Evolutionary conservation across 2,797 vertebrate genomes (phyloP).

Genomic region (Oophaga sylvatica): DNA sequence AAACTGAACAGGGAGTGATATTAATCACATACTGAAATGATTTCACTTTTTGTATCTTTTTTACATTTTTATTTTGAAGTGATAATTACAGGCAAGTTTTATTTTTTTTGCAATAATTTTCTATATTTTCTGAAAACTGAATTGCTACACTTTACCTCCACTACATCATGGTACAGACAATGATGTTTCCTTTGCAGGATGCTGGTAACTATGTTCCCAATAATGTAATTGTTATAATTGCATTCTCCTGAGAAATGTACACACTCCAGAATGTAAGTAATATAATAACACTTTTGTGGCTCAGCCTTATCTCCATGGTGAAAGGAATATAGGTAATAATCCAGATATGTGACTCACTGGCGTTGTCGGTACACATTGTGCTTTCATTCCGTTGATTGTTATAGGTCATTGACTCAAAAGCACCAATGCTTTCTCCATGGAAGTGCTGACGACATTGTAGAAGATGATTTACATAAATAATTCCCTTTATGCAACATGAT

Average conservation of each 20-base stretch:
- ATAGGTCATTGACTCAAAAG: neutral
- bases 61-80: neutral
- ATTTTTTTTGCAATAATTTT: neutral
- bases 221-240: slow-evolving; percentile 34
- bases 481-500: neutral
- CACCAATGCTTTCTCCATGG: neutral
- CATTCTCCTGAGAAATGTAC: slow-evolving; percentile 20
- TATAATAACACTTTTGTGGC: neutral
- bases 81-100: neutral
- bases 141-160: neutral
- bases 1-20: too few species aligned
- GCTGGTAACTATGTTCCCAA: neutral
- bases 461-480: slow-evolving; percentile 11
- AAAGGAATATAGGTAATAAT: slow-evolving; percentile 17
- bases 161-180: neutral
- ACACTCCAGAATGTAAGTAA: slow-evolving; percentile 22
- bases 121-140: neutral
- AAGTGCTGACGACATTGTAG: neutral
- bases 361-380: neutral
- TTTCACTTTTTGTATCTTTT: too few species aligned
- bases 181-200: slow-evolving; percentile 7
- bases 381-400: neutral
- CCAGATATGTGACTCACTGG: neutral
- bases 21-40: too few species aligned
- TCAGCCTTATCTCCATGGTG: slow-evolving; percentile 32